A percentile compares a stretch with the other conserved stretches of the same genome.
phyloP scores from a whole-genome alignment of 2,888 invertebrate species.

The Autographa gamma region DNA sequence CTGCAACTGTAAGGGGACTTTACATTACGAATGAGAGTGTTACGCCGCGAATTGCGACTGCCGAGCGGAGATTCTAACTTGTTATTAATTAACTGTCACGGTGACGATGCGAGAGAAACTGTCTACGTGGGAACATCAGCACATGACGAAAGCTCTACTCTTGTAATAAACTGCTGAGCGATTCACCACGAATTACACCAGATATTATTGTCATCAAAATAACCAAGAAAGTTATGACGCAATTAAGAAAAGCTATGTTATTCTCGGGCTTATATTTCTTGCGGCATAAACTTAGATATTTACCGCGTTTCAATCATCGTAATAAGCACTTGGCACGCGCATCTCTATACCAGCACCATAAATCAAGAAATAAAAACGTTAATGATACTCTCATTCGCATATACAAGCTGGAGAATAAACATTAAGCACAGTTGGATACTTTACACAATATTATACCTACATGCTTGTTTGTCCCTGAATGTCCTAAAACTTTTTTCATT shows the following conservation, averaged over 20 bases:
- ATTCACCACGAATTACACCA: constrained; percentile 66
- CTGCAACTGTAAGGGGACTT: constrained; percentile 72
- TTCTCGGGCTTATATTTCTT: constrained; percentile 42
- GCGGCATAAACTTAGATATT: constrained; percentile 45
- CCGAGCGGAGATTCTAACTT: constrained; percentile 70
- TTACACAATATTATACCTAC: constrained; percentile 37
- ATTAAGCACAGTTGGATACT: constrained; percentile 48
- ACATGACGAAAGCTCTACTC: constrained; percentile 68
- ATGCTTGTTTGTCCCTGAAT: constrained; percentile 37
- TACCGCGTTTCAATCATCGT: constrained; percentile 49
- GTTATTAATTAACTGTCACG: constrained; percentile 77
- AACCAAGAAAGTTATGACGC: constrained; percentile 51
- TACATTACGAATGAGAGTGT: constrained; percentile 64
- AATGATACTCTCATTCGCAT: constrained; percentile 48
- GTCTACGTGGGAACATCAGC: constrained; percentile 67
- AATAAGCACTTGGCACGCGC: constrained; percentile 56
- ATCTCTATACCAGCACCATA: constrained; percentile 35
- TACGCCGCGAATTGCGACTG: constrained; percentile 61
- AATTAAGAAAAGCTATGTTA: constrained; percentile 39
- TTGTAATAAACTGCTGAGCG: constrained; percentile 58
- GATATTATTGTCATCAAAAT: constrained; percentile 62
- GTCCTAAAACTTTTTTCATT: constrained; percentile 54
- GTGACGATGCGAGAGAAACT: constrained; percentile 45
- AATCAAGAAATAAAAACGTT: constrained; percentile 55
- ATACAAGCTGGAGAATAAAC: constrained; percentile 31